phyloP scores from a whole-genome alignment of 2,888 invertebrate genomes.

The Scelioninae gen. 1 region DNA sequence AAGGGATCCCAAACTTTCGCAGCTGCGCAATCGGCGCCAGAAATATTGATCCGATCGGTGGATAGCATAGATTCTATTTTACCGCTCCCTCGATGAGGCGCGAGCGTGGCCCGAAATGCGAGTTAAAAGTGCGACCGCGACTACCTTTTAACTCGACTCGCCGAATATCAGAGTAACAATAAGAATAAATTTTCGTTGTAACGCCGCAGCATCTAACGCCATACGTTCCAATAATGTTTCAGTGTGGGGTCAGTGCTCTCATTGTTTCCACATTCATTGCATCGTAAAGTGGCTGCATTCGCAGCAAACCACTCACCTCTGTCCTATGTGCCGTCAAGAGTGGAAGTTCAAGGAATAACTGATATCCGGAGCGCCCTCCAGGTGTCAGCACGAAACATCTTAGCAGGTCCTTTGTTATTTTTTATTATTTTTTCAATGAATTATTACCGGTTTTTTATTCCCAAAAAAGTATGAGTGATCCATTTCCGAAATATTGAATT shows the following conservation, averaged over 20 bases:
- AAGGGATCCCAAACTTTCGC: conserved; percentile 32
- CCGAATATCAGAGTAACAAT: conserved; percentile 4
- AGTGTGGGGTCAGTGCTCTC: conserved; percentile 99
- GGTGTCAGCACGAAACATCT: conserved; percentile 79
- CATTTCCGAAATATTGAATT: too few relatives aligned
- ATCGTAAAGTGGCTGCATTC: conserved; percentile 99
- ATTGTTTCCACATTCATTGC: conserved; percentile 99
- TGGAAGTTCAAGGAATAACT: conserved; percentile 96
- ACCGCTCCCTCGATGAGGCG: conserved; percentile 58
- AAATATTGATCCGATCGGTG: conserved; percentile 74
- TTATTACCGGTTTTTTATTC: too few relatives aligned
- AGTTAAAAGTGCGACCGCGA: conserved; percentile 34
- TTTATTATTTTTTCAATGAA: neutral
- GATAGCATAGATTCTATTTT: conserved; percentile 72
- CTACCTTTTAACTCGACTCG: conserved; percentile 16
- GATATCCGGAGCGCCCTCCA: conserved; percentile 74
- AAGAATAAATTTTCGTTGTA: neutral
- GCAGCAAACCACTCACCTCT: conserved; percentile 93
- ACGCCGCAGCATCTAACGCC: conserved; percentile 5
- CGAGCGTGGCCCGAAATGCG: conserved; percentile 52
- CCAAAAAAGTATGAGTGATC: too few relatives aligned
- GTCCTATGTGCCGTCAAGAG: conserved; percentile 99
- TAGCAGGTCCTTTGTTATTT: conserved; percentile 73
- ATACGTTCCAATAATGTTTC: conserved; percentile 68
- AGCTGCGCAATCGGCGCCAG: conserved; percentile 72